Conservation (phyloP, 2,797 vertebrate species). For the Fratercula arctica region DNA sequence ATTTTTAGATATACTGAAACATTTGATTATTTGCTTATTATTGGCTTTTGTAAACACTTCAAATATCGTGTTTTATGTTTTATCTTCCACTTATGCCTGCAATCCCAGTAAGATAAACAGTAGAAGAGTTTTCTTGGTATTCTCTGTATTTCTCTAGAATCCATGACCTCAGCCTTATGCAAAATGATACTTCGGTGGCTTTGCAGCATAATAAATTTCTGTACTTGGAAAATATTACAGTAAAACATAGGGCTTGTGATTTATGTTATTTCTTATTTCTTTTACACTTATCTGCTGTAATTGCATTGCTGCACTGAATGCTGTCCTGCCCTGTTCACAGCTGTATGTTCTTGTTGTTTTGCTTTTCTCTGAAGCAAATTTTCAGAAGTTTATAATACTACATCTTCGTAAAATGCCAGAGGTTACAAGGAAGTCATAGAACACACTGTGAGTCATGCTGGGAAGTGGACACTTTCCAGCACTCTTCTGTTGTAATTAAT, state of each 20-base stretch:
- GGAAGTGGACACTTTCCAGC: background rate
- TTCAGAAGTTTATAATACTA: background rate
- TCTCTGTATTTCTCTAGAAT: background rate
- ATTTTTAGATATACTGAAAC: background rate
- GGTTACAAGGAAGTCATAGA: background rate
- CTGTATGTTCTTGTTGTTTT: background rate
- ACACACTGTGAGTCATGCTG: background rate
- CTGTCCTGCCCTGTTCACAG: background rate
- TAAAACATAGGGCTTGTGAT: background rate
- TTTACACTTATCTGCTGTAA: background rate
- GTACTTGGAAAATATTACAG: background rate
- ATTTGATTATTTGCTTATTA: background rate
- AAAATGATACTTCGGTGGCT: background rate
- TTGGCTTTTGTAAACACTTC: background rate
- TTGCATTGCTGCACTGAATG: background rate
- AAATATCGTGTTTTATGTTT: background rate
- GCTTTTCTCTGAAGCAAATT: background rate
- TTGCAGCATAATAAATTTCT: background rate
- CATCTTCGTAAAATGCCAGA: background rate
- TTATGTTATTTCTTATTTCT: background rate
- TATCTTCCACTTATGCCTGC: background rate
- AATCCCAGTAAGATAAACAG: background rate
- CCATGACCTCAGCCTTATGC: background rate
- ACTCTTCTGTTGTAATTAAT: background rate
- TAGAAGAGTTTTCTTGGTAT: background rate